Percentiles rank a stretch among this genome's conserved stretches.
These are phyloP conservation scores for Bombus breviceps DNA, from an alignment of 1,140 invertebrate species.

Conservation along the genomic window DNA sequence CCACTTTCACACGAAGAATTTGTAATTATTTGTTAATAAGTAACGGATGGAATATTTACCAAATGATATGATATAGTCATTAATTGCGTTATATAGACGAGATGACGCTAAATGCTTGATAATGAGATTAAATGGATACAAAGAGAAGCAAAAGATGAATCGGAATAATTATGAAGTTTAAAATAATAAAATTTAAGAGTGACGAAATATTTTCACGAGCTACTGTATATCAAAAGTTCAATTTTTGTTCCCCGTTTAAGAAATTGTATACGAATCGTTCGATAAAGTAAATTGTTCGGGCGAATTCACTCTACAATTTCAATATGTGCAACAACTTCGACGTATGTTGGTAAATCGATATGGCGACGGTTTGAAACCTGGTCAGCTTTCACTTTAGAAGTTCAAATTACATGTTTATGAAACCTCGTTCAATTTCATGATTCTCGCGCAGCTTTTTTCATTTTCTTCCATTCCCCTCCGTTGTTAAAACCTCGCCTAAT, in stretches of 20 bases:
- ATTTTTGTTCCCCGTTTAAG: background rate
- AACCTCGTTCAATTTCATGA: background rate
- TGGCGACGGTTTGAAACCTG: background rate
- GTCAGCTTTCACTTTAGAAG: background rate
- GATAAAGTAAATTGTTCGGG: constrained; percentile 4
- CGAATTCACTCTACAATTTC: background rate
- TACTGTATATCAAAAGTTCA: too few species aligned
- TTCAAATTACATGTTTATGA: background rate
- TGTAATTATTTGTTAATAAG: background rate
- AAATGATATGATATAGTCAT: too few species aligned
- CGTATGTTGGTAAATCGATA: background rate
- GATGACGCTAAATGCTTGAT: background rate
- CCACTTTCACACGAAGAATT: background rate
- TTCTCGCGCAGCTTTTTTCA: background rate
- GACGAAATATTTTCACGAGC: too few species aligned
- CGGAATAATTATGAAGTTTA: too few species aligned
- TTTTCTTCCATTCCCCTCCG: too few species aligned
- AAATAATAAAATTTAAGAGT: too few species aligned
- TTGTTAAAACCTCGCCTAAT: background rate
- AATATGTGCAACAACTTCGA: background rate
- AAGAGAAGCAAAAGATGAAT: too few species aligned
- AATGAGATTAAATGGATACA: too few species aligned
- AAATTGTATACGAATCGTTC: background rate
- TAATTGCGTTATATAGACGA: background rate
- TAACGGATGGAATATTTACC: background rate